Evolutionary conservation across 2,113 vertebrate species (phyloP), one percentile per base, ranked within the genome.

Genomic region (Oplegnathus fasciatus): DNA sequence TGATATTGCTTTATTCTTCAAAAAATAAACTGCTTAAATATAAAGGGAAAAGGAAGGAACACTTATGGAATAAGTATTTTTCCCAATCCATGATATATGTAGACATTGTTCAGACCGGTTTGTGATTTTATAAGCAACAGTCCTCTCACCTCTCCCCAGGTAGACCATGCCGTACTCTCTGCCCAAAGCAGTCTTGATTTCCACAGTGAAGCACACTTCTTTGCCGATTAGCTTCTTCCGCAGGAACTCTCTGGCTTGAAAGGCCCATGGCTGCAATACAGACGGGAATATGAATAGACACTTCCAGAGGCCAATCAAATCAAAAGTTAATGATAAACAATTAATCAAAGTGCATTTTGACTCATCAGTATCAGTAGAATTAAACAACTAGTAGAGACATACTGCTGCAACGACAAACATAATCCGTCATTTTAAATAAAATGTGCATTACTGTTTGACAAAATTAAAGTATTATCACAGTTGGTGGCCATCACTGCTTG

Each of bases 161-260:
- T 97, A 99, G 10, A 99, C 96, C 95, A 98, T 97, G 64, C 98
- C 98, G 0, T 99, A 99, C 92, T 99, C 98, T 26, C 98, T 95
- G 75, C 97, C 97, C 85, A 96, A 94, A 0, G 93, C 91, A 1
- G 97, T 97, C 94, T 97, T 99, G 93, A 97, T 96, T 91, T 99
- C 98, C 90, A 99, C 97, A 0, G 96, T 98, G 86, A 99, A 99
- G 94, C 98, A 99, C 13, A 99, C 96, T 90, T 99, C 98, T 95
- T 99, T 99, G 42, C 98, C 98, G 13, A 99, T 99, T 70, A 99
- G 93, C 92, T 99, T 99, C 95, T 98, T 99, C 28, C 98, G 94
- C 87, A 99, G 95, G 86, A 98, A 99, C 75, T 99, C 98, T 5
- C 98, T 96, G 48, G 98, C 98, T 20, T 98, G 98, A 92, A 99